Evolutionary conservation across 2,797 vertebrate genomes (phyloP).

Genomic region (Aphelocoma californica): DNA sequence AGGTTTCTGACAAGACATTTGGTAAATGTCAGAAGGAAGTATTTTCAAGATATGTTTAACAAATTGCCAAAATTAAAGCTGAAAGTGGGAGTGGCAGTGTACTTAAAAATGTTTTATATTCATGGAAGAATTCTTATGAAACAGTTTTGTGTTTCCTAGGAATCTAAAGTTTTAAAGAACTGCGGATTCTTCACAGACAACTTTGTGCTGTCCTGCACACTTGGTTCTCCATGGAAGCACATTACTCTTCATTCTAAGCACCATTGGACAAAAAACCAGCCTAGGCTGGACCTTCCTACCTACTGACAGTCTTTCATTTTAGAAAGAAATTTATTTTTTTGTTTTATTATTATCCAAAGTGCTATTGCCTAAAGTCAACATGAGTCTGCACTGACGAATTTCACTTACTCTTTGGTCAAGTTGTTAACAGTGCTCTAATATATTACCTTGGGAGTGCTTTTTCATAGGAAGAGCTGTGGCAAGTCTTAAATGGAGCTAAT

Average conservation of each 20-base stretch:
- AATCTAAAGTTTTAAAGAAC: slow-evolving; percentile 30
- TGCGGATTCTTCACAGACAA: neutral
- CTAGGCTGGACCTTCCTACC: neutral
- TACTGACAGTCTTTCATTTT: neutral
- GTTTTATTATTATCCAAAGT: neutral
- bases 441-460: neutral
- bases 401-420: neutral
- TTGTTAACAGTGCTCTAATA: neutral
- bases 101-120: neutral
- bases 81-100: neutral
- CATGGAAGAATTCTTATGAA: neutral
- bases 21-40: neutral
- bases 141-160: slow-evolving; percentile 53
- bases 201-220: neutral
- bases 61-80: neutral
- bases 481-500: neutral
- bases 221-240: neutral
- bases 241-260: neutral
- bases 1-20: neutral
- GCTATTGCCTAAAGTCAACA: neutral
- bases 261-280: neutral
- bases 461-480: neutral
- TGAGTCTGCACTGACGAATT: neutral
- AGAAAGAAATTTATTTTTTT: neutral
- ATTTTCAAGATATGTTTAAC: neutral